These are phyloP conservation scores for Mus caroli DNA, from an alignment of 2,797 vertebrate species.

Conservation along the genomic window DNA sequence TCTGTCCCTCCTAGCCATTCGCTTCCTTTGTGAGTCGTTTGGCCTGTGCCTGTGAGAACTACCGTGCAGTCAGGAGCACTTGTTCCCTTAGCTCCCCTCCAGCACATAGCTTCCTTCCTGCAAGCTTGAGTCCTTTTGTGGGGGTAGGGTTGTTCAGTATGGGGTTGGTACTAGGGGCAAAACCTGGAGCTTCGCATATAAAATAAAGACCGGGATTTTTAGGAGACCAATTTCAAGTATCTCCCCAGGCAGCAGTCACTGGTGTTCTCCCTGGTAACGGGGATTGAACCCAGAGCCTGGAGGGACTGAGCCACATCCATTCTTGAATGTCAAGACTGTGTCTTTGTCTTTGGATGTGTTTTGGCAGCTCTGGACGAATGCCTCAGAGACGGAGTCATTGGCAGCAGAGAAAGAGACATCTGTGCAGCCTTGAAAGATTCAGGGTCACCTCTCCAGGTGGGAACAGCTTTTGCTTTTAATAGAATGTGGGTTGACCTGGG, in stretches of 20 bases:
- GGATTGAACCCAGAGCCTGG: neutral
- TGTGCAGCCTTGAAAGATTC: constrained; percentile 75
- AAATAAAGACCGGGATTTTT: neutral
- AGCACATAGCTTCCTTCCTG: neutral
- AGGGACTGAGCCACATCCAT: neutral
- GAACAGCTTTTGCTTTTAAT: constrained; percentile 60
- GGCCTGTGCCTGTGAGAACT: neutral
- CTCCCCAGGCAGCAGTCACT: neutral
- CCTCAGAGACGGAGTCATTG: constrained; percentile 42
- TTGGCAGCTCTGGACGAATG: constrained; percentile 19
- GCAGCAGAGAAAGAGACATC: constrained; percentile 24
- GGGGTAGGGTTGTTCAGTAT: neutral
- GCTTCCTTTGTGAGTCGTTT: neutral
- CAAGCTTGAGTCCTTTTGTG: neutral
- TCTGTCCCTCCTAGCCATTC: neutral
- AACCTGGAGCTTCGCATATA: neutral
- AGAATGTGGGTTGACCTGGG: neutral
- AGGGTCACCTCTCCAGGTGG: constrained; percentile 93
- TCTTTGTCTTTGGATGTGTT: constrained; percentile 19
- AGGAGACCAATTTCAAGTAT: neutral
- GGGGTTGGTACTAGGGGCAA: neutral
- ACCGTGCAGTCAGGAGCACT: neutral
- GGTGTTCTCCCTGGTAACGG: neutral
- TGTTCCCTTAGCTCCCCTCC: neutral
- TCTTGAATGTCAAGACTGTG: neutral